These are phyloP conservation scores for Alexandromys fortis DNA, from an alignment of 2,113 vertebrate species.

Conservation along the genomic window DNA sequence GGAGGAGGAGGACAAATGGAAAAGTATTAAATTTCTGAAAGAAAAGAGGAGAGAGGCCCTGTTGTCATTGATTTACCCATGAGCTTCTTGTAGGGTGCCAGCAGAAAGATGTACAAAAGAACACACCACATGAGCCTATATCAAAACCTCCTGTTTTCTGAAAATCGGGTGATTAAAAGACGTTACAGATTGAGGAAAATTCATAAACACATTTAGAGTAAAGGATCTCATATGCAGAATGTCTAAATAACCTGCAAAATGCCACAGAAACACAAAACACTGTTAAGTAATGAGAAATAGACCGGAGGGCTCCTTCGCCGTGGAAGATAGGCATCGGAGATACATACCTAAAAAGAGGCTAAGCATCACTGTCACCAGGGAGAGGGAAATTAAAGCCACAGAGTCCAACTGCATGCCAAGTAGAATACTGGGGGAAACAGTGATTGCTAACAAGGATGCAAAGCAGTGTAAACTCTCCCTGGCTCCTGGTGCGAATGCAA, in stretches of 20 bases:
- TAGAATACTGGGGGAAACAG: neutral
- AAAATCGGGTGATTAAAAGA: neutral
- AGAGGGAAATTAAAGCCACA: neutral
- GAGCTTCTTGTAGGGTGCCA: neutral
- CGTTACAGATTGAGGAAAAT: neutral
- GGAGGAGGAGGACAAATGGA: neutral
- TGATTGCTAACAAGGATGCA: neutral
- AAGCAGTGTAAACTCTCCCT: neutral
- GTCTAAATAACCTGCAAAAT: neutral
- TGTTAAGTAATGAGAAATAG: neutral
- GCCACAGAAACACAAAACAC: neutral
- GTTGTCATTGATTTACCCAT: neutral
- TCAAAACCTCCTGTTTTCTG: neutral
- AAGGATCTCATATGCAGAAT: neutral
- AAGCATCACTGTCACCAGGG: neutral
- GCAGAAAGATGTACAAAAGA: neutral
- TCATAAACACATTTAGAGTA: neutral
- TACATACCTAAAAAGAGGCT: neutral
- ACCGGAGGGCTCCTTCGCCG: neutral
- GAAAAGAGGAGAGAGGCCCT: neutral
- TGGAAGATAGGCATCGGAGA: neutral
- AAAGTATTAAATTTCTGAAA: neutral
- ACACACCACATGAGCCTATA: neutral
- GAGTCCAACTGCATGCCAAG: neutral
- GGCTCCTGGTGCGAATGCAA: neutral